Percentiles rank a stretch among this genome's conserved stretches.
Conservation (phyloP, 2,113 vertebrate species). For the Mirounga angustirostris region DNA sequence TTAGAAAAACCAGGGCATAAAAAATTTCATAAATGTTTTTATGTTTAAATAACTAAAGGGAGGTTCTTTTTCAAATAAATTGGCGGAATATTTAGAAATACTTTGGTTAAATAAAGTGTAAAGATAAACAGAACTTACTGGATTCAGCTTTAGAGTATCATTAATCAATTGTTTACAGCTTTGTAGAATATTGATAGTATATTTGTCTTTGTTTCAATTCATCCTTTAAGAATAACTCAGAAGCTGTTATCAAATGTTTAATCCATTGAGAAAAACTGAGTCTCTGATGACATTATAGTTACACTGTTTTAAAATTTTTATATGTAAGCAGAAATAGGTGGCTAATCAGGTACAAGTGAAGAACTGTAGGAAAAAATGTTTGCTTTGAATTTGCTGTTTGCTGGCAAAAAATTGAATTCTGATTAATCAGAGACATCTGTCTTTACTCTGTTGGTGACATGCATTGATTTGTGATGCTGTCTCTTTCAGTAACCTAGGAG, state of each 20-base stretch:
- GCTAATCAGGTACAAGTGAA: background rate
- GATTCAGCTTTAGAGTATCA: conserved; percentile 32
- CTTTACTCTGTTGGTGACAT: conserved; percentile 86
- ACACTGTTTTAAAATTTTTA: background rate
- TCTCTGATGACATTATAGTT: background rate
- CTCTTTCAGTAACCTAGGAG: conserved; percentile 83
- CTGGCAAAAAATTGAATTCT: conserved; percentile 88
- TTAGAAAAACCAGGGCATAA: background rate
- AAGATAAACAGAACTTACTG: background rate
- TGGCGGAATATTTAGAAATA: background rate
- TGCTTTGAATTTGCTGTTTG: conserved; percentile 83
- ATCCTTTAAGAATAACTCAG: conserved; percentile 16
- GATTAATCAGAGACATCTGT: conserved; percentile 89
- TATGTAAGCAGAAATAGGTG: background rate
- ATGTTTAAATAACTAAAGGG: background rate
- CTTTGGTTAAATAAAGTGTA: background rate
- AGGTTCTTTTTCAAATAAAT: background rate
- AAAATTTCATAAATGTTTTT: background rate
- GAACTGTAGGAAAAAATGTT: conserved; percentile 61
- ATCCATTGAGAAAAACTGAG: background rate
- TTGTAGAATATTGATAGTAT: background rate
- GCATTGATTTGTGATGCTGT: conserved; percentile 88
- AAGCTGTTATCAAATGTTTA: background rate
- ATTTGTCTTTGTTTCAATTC: conserved; percentile 56
- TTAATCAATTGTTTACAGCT: background rate